Conservation (phyloP, 2,888 invertebrate species). For the Prosapia bicincta region DNA sequence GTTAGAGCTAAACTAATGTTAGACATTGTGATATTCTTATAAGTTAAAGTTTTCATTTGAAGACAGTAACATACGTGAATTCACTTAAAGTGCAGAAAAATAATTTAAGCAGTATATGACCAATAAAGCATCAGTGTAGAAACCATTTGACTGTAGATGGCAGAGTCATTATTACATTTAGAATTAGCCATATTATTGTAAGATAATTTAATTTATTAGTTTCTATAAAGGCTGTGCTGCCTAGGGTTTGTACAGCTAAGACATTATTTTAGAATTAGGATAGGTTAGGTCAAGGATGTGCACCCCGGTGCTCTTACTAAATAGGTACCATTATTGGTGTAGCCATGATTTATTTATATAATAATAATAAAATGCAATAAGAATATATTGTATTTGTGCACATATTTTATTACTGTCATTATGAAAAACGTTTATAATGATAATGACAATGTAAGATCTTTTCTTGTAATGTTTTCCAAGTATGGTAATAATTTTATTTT, state of each 20-base stretch:
- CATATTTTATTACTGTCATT: neutral
- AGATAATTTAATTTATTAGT: constrained; percentile 1
- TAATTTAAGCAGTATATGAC: neutral
- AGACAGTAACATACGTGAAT: neutral
- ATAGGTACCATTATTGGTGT: neutral
- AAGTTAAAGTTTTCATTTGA: neutral
- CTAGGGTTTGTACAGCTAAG: neutral
- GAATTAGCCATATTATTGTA: neutral
- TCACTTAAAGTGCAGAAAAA: neutral
- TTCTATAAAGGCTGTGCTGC: neutral
- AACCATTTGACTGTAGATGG: neutral
- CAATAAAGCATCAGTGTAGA: neutral
- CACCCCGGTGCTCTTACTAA: neutral
- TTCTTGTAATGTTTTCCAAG: neutral
- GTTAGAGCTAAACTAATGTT: neutral
- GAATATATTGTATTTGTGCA: neutral
- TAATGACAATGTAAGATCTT: neutral
- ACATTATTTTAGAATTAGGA: neutral
- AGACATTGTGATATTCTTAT: neutral
- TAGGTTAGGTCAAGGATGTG: neutral
- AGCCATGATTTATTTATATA: neutral
- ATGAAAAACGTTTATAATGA: neutral
- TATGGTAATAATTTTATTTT: neutral
- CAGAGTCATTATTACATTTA: neutral
- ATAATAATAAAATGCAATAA: constrained; percentile 1